Evolutionary conservation across 2,888 invertebrate genomes (phyloP).

Genomic region (Heteropelma amictum): DNA sequence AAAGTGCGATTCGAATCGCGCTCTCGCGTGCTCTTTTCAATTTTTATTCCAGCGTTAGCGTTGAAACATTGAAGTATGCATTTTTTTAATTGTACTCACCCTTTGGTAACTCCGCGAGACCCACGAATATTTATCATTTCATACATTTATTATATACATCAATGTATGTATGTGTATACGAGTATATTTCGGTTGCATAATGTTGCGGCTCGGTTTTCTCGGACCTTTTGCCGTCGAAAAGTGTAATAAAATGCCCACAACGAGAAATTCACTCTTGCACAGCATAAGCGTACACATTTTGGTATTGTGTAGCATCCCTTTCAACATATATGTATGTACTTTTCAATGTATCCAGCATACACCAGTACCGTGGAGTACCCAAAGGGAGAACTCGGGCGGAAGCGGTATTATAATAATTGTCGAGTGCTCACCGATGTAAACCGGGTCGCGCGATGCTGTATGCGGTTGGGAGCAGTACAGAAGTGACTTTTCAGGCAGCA

Average conservation of each 20-base stretch:
- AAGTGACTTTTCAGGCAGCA: slow-evolving; percentile 6
- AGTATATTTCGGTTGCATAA: background rate
- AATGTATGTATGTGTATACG: no score
- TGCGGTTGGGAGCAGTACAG: slow-evolving; percentile 30
- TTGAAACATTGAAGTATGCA: slow-evolving; percentile 3
- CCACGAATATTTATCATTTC: background rate
- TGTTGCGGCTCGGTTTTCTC: slow-evolving; percentile 10
- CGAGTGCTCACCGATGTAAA: slow-evolving; percentile 59
- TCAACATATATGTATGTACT: background rate
- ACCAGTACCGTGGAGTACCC: slow-evolving; percentile 32
- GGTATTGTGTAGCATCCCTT: background rate
- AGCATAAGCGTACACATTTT: slow-evolving; percentile 16
- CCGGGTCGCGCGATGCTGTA: slow-evolving; percentile 49
- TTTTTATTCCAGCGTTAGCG: slow-evolving; percentile 10
- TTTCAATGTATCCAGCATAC: background rate
- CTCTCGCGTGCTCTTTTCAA: background rate
- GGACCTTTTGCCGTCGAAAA: slow-evolving; percentile 40
- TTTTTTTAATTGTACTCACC: slow-evolving; percentile 17
- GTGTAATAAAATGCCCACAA: slow-evolving; percentile 49
- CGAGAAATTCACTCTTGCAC: slow-evolving; percentile 42
- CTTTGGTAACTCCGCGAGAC: background rate
- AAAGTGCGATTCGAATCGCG: no score
- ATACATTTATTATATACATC: no score
- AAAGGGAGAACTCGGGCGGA: slow-evolving; percentile 57
- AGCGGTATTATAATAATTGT: slow-evolving; percentile 62